These are phyloP conservation scores for Ptycholaimellus sp. DNA, from an alignment of 2,888 invertebrate species.

Conservation along the genomic window DNA sequence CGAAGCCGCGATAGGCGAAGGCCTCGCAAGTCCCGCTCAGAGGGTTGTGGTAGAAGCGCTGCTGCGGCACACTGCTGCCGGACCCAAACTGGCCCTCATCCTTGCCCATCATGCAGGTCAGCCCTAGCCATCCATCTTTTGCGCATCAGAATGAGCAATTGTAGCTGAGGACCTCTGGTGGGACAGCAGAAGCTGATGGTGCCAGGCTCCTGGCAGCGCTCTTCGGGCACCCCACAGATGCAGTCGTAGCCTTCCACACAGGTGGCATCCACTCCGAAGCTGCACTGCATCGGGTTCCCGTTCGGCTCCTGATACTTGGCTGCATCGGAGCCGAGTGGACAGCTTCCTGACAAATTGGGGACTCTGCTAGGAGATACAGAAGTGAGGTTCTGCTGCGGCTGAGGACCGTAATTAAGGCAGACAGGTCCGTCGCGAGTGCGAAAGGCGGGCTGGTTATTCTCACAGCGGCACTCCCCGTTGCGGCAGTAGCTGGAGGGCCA, in stretches of 20 bases:
- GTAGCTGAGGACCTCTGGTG: conserved; percentile 13
- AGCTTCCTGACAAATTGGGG: neutral
- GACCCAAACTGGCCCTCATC: conserved; percentile 23
- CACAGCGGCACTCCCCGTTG: conserved; percentile 21
- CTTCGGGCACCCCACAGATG: conserved; percentile 21
- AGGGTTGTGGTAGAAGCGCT: conserved; percentile 14
- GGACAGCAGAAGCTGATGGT: conserved; percentile 25
- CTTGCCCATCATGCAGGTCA: conserved; percentile 23
- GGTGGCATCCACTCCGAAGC: conserved; percentile 18
- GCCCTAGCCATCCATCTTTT: conserved; percentile 11
- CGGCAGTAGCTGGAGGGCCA: conserved; percentile 23
- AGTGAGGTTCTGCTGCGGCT: neutral
- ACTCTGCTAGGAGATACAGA: neutral
- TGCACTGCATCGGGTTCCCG: neutral
- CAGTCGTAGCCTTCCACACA: conserved; percentile 22
- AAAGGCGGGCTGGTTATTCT: conserved; percentile 23
- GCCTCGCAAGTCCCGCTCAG: conserved; percentile 17
- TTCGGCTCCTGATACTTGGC: conserved; percentile 16
- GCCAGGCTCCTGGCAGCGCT: conserved; percentile 22
- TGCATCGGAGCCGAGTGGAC: conserved; percentile 12
- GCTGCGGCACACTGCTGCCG: conserved; percentile 21
- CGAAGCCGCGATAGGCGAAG: conserved; percentile 19
- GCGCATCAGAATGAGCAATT: neutral
- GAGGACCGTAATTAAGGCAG: conserved; percentile 19
- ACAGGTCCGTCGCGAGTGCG: conserved; percentile 19